These are phyloP conservation scores for Phenacoccus solenopsis DNA, from an alignment of 1,140 invertebrate species.

Conservation along the genomic window DNA sequence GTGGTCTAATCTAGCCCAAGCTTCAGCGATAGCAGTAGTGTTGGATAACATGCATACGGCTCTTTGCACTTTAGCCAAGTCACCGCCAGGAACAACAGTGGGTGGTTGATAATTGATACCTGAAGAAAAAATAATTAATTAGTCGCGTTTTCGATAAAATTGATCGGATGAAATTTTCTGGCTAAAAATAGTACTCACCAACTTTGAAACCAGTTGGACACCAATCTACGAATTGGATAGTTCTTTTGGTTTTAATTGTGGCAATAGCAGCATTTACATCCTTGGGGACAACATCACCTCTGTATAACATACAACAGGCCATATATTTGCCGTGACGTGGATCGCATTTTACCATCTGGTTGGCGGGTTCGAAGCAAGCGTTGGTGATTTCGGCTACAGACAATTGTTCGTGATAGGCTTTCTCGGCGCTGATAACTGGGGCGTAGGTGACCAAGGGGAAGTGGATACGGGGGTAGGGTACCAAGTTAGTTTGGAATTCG, in stretches of 20 bases:
- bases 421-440: slow-evolving; percentile 48
- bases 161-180: slow-evolving; percentile 29
- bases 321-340: slow-evolving; percentile 69
- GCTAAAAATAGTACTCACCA: slow-evolving; percentile 31
- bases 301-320: slow-evolving; percentile 75
- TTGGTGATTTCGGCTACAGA: slow-evolving; percentile 53
- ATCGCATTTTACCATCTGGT: slow-evolving; percentile 76
- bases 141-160: background rate
- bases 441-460: slow-evolving; percentile 53
- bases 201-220: slow-evolving; percentile 49
- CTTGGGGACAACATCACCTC: slow-evolving; percentile 52
- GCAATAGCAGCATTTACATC: slow-evolving; percentile 61
- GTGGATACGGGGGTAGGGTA: slow-evolving; percentile 71
- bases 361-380: slow-evolving; percentile 55
- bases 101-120: slow-evolving; percentile 75
- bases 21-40: slow-evolving; percentile 74
- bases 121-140: too few species aligned
- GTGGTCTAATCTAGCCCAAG: slow-evolving; percentile 58
- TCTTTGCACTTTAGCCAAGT: slow-evolving; percentile 69
- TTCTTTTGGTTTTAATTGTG: slow-evolving; percentile 52
- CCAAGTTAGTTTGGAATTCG: slow-evolving; percentile 82
- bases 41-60: slow-evolving; percentile 79
- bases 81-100: slow-evolving; percentile 63
- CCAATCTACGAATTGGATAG: slow-evolving; percentile 49
- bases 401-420: slow-evolving; percentile 47